These are phyloP conservation scores for Chrysolina oricalcia DNA, from an alignment of 2,888 invertebrate genomes.

Conservation along the genomic window DNA sequence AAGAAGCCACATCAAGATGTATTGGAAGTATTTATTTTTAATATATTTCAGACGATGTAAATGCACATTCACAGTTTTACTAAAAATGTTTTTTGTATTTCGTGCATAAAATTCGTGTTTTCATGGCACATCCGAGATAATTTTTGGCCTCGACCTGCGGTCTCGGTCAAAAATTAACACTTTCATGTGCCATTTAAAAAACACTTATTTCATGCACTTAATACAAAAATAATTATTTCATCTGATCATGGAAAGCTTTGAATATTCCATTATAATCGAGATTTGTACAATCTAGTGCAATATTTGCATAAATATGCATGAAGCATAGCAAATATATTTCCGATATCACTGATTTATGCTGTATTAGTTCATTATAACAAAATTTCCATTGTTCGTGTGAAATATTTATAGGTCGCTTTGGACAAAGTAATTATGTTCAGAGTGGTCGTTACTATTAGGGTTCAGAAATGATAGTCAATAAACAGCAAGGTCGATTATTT, in stretches of 20 bases:
- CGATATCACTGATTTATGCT: conserved; percentile 39
- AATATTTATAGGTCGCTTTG: conserved; percentile 37
- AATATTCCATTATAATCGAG: background rate
- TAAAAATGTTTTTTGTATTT: too few species aligned
- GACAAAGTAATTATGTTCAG: conserved; percentile 44
- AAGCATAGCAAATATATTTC: conserved; percentile 36
- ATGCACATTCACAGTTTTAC: too few species aligned
- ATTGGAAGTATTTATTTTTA: too few species aligned
- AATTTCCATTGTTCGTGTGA: conserved; percentile 42
- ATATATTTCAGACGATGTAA: too few species aligned
- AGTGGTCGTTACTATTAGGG: conserved; percentile 44
- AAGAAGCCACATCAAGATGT: too few species aligned
- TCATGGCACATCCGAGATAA: too few species aligned
- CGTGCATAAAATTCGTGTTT: too few species aligned
- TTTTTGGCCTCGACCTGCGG: too few species aligned
- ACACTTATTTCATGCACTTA: too few species aligned
- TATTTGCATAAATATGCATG: conserved; percentile 43
- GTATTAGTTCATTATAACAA: conserved; percentile 37
- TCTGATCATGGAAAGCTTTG: background rate
- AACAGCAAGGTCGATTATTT: conserved; percentile 46
- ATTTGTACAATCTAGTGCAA: background rate
- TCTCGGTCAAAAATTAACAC: too few species aligned
- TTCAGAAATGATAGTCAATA: conserved; percentile 42
- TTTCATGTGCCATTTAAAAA: too few species aligned
- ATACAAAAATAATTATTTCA: background rate